Evolutionary conservation across 2,797 vertebrate species (phyloP).

Genomic region (Eutrigla gurnardus): DNA sequence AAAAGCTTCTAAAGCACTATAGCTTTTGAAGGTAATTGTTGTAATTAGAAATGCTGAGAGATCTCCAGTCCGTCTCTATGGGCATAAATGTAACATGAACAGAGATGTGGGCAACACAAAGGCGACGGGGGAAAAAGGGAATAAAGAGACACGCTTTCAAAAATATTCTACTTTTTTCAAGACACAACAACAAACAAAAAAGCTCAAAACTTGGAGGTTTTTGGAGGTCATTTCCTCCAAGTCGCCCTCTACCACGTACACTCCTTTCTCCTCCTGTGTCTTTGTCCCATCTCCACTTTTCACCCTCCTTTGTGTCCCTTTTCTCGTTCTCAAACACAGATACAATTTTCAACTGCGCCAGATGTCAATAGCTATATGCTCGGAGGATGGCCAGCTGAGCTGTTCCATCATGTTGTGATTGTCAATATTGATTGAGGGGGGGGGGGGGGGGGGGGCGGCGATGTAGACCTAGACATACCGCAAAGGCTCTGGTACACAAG

Average conservation of each 20-base stretch:
- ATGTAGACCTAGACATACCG: constrained; percentile 23
- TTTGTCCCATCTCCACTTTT: background rate
- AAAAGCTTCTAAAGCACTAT: constrained; percentile 51
- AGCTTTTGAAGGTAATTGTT: constrained; percentile 67
- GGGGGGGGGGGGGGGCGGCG: constrained; percentile 13
- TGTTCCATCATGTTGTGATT: constrained; percentile 61
- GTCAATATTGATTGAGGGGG: constrained; percentile 56
- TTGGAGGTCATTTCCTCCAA: constrained; percentile 13
- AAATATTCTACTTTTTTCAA: background rate
- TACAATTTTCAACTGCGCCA: constrained; percentile 42
- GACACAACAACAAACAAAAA: background rate
- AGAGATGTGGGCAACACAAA: constrained; percentile 12
- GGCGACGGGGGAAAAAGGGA: background rate
- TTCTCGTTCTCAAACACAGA: constrained; percentile 27
- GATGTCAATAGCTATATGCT: constrained; percentile 69
- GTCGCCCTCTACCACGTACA: background rate
- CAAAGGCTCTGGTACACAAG: constrained; percentile 17
- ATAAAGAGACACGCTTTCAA: background rate
- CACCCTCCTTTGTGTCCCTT: constrained; percentile 1
- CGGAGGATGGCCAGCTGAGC: constrained; percentile 63
- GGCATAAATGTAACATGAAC: constrained; percentile 30
- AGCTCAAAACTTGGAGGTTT: constrained; percentile 20
- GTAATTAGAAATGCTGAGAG: constrained; percentile 59
- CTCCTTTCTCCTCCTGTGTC: constrained; percentile 14
- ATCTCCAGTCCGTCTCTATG: constrained; percentile 24